Evolutionary conservation across 2,888 invertebrate species (phyloP).

Genomic region (Andrena minutula): DNA sequence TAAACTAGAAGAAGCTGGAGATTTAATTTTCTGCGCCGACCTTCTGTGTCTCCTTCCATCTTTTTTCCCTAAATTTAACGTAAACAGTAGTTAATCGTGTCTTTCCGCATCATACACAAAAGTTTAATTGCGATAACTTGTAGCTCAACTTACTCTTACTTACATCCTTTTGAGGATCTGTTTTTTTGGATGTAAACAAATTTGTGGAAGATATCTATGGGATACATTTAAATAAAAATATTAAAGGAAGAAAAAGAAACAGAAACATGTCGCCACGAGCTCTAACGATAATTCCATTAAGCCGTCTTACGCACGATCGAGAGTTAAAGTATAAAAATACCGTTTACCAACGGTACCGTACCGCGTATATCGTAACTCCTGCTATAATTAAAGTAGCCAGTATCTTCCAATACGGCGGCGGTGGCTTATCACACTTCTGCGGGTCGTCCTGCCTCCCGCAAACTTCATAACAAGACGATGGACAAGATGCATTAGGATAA

Average conservation of each 20-base stretch:
- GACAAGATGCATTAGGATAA: slow-evolving; percentile 71
- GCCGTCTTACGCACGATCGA: not conserved
- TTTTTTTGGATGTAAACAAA: slow-evolving; percentile 48
- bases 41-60: slow-evolving; percentile 41
- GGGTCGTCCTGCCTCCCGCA: slow-evolving; percentile 58
- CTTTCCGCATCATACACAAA: not conserved
- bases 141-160: slow-evolving; percentile 56
- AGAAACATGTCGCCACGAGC: not conserved
- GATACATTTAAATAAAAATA: slow-evolving; percentile 27
- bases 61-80: slow-evolving; percentile 50
- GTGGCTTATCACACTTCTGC: slow-evolving; percentile 30
- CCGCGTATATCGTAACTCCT: slow-evolving; percentile 78
- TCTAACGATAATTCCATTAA: not conserved
- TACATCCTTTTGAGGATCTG: slow-evolving; percentile 44
- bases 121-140: slow-evolving; percentile 13
- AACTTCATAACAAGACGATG: slow-evolving; percentile 75
- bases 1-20: slow-evolving; percentile 86
- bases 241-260: slow-evolving; percentile 29
- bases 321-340: not conserved
- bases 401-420: slow-evolving; percentile 79
- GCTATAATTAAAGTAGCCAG: slow-evolving; percentile 78
- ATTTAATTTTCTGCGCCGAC: slow-evolving; percentile 75
- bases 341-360: slow-evolving; percentile 50
- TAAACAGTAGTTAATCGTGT: slow-evolving; percentile 13
- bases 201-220: slow-evolving; percentile 56